Base-by-base conservation (phyloP, 2,888 invertebrate species). In the Podotricha telesiphe region DNA sequence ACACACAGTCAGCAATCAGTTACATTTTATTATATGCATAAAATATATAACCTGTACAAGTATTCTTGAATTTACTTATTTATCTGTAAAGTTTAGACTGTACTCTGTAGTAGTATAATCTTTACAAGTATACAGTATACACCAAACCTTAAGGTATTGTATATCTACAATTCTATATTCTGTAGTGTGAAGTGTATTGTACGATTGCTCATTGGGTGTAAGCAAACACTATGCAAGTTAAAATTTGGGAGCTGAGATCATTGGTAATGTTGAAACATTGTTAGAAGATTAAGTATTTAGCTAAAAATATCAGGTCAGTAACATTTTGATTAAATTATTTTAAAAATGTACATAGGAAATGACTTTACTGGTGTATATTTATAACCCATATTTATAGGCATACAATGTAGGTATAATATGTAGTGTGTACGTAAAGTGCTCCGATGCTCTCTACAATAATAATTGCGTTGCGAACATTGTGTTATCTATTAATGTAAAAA, bases 401-500 rank as follows among this genome's bases (percentile, higher is more conserved):
- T 45, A 59, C 45, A 59, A 45, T 59, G 45, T 59, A 42, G 10
- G n/a, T 59, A 17, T 55, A 11, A 34, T 59, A 59, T 17, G 22
- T 45, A 59, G 10, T 22, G 45, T 11, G n/a, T 59, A 45, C 59
- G 59, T 59, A 45, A 42, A 42, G 42, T 45, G 42, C 45, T 59
- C 22, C 10, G 22, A 45, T 59, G n/a, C 22, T 59, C 55, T 55
- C 34, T 55, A n/a, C 6, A 45, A 45, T 42, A 59, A 28, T 22
- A 58, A 56, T 66, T 66, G 66, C 50, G 58, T 66, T 66, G 66
- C 56, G 66, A 66, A 51, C 48, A 34, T 40, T 51, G 47, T 56
- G 47, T 56, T 56, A 65, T 58, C 65, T 58, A 66, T 50, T 66
- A 42, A 40, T 65, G n/a, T 66, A 50, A 42, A 59, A 59, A 42